Percentiles rank a stretch among this genome's conserved stretches.
Evolutionary conservation across 2,797 vertebrate species (phyloP).

Genomic region (Anguilla anguilla): DNA sequence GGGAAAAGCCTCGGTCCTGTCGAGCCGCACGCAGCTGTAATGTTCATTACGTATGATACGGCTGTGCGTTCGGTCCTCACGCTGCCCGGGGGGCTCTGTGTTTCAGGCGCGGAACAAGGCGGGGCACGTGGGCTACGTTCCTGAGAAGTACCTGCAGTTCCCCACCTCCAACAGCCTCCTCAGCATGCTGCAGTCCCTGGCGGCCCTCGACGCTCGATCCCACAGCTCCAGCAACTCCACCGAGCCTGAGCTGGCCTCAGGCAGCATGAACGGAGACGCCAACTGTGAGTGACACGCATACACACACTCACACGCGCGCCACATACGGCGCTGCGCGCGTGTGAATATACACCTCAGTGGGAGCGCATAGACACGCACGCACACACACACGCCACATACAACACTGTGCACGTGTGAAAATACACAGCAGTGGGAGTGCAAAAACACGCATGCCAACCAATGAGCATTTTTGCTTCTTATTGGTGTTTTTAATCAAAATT

Average conservation of each 20-base stretch:
- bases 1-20: not conserved
- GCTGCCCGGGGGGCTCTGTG: not conserved
- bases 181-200: constrained; percentile 80
- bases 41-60: not conserved
- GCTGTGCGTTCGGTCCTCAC: not conserved
- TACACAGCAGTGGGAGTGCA: not conserved
- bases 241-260: constrained; percentile 77
- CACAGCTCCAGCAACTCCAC: constrained; percentile 85
- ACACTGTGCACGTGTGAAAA: not conserved
- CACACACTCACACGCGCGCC: not conserved
- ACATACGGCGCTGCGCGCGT: not conserved
- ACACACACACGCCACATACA: no score
- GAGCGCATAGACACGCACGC: no score
- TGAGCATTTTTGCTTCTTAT: not conserved
- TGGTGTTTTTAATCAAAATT: not conserved
- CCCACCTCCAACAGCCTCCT: constrained; percentile 79
- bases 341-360: no score
- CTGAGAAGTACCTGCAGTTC: constrained; percentile 83
- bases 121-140: constrained; percentile 80
- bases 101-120: constrained; percentile 78
- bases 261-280: constrained; percentile 81
- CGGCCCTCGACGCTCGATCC: constrained; percentile 74
- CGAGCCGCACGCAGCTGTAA: not conserved
- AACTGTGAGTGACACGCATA: constrained; percentile 66
- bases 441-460: not conserved